Base-by-base conservation (phyloP, 2,888 invertebrate genomes). In the Eupithecia insigniata region DNA sequence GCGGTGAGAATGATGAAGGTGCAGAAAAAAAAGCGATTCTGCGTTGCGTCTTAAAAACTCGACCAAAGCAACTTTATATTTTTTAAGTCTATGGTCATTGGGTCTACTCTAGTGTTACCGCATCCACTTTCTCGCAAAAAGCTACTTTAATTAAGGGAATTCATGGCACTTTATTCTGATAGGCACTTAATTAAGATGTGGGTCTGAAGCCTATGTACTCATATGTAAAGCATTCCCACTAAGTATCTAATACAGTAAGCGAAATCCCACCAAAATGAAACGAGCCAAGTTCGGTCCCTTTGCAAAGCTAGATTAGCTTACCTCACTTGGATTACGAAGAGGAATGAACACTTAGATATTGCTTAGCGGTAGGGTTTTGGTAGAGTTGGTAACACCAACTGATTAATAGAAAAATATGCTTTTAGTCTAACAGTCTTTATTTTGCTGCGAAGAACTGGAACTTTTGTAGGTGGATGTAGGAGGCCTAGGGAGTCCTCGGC, bases 221-320 rank as follows among this genome's bases (percentile, higher is more conserved):
- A n/a, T n/a, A n/a, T n/a, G n/a, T n/a, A 30, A 30, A 60, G 8
- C 60, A 60, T 64, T 22, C 39, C 26, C 36, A 64, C 64, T n/a
- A n/a, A n/a, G 5, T 62, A 36, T 39, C 26, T 34, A 64, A 58
- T 51, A 71, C 69, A 69, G 71, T 73, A 66, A 68, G 71, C 66
- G 60, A 78, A 76, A 79, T 79, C 36, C 34, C 7, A 36, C 64
- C 36, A 76, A 77, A 73, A 72, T 43, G 66, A 79, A 81, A 83
- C 82, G 78, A 79, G 80, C 76, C 71, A 77, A 80, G 77, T 78
- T 78, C 73, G 69, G 77, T 67, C 72, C 76, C 77, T 79, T 69
- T 74, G 72, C 26, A 36, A 64, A 70, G 39, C 61, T 46, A 66
- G 61, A 71, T 67, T 67, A 71, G 46, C 30, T 62, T 34, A 71